Base-by-base conservation (phyloP, 2,797 vertebrate genomes). In the Eospalax fontanierii region DNA sequence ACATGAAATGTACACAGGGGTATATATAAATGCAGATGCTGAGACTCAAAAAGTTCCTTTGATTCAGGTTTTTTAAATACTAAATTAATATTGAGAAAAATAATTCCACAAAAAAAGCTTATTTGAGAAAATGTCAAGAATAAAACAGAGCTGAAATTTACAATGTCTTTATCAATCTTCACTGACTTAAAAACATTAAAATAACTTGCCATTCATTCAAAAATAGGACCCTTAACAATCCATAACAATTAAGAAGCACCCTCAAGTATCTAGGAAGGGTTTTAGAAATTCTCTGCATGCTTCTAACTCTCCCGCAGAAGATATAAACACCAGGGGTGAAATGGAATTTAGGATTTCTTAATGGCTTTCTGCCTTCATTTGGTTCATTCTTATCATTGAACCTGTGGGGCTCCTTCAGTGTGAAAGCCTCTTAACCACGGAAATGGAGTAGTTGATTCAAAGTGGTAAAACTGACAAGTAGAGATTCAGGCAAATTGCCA, bases 331-430 rank as follows among this genome's bases (percentile, higher is more conserved):
- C 46, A 78, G 57, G 83, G 86, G 65, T 95, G 85, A 93, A 94
- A 97, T 95, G 92, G 92, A 97, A 96, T 95, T 91, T 79, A 81
- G 63, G 84, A 38, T 87, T 96, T 83, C 94, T 94, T 90, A 97
- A 79, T 83, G 89, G 94, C 95, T 65, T 81, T 38, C 66, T 94
- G 14, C 59, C 73, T 73, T 85, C 75, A 89, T 79, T 75, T 46
- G 54, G 89, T 18, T 96, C 92, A 87, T 96, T 94, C 91, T 93
- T 71, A 61, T 79, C 90, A 97, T 76, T 93, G 97, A 92, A 80
- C 96, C 92, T 86, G 30, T 76, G 95, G 86, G 97, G 68, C 95
- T 96, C 82, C 80, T 96, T 96, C 66, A 94, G 33, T 96, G 66
- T 33, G 76, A 94, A 96, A 95, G n/a, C 50, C 87, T 75, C 63